Conservation (phyloP, 2,888 invertebrate genomes). For the Dynastes tityus region DNA sequence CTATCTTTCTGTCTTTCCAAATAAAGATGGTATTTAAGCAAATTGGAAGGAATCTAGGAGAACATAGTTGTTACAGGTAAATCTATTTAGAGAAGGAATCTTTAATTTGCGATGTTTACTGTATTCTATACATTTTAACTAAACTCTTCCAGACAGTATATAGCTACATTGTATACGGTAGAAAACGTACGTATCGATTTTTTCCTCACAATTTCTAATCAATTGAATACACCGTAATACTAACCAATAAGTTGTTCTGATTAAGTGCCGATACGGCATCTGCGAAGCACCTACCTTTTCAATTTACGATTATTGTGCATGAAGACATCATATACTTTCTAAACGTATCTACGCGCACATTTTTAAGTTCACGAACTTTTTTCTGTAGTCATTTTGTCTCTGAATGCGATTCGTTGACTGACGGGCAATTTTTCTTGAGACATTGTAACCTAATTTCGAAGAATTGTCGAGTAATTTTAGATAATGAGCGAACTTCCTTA, state of each 20-base stretch:
- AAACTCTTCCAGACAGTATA: no score
- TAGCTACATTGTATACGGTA: no score
- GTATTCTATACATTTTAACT: no score
- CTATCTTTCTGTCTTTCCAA: no score
- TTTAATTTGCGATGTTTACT: no score
- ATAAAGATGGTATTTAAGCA: no score
- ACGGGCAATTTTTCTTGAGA: conserved; percentile 13
- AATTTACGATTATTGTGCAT: conserved; percentile 27
- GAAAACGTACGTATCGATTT: not conserved
- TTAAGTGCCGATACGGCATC: not conserved
- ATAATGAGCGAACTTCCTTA: conserved; percentile 37
- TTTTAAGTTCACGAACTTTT: conserved; percentile 5
- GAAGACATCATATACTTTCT: conserved; percentile 12
- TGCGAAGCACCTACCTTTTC: not conserved
- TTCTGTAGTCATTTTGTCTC: conserved; percentile 5
- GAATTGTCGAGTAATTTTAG: conserved; percentile 28
- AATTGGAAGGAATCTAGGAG: no score
- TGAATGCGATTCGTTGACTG: conserved; percentile 15
- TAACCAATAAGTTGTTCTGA: conserved; percentile 9
- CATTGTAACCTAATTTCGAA: conserved; percentile 32
- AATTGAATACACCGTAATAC: not conserved
- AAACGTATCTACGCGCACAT: conserved; percentile 14
- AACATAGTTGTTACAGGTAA: no score
- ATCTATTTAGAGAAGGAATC: no score
- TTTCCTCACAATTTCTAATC: not conserved